phyloP scores from a whole-genome alignment of 1,140 invertebrate species.

The Drosophila parabipectinata region DNA sequence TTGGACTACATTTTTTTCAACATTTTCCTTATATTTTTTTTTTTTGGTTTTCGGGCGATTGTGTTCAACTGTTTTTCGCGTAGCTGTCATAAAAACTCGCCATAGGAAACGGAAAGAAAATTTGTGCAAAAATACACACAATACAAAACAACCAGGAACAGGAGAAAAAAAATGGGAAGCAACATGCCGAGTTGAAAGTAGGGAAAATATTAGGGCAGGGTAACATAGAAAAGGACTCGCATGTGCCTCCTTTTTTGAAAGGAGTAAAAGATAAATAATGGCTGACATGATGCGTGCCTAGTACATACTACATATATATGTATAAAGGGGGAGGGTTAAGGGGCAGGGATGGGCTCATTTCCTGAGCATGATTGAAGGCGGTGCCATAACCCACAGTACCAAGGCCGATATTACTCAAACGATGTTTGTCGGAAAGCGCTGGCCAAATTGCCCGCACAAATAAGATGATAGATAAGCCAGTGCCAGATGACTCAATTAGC shows the following conservation, averaged over 20 bases:
- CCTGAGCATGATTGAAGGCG: slow-evolving; percentile 66
- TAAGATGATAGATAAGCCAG: slow-evolving; percentile 65
- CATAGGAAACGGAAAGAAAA: slow-evolving; percentile 66
- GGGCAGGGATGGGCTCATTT: slow-evolving; percentile 30
- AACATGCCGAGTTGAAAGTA: slow-evolving; percentile 53
- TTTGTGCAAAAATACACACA: slow-evolving; percentile 58
- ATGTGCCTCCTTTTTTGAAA: slow-evolving; percentile 50
- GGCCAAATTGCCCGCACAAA: slow-evolving; percentile 41
- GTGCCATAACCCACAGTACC: slow-evolving; percentile 58
- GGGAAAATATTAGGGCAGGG: neutral
- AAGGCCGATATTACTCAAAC: slow-evolving; percentile 50
- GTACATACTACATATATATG: slow-evolving; percentile 24
- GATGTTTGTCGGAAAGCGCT: slow-evolving; percentile 25
- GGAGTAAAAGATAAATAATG: slow-evolving; percentile 79
- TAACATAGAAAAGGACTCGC: slow-evolving; percentile 13
- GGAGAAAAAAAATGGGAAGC: slow-evolving; percentile 22
- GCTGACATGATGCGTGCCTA: slow-evolving; percentile 62
- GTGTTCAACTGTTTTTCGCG: slow-evolving; percentile 43
- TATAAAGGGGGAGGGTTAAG: neutral
- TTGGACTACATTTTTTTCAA: slow-evolving; percentile 21
- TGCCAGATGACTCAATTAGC: slow-evolving; percentile 71
- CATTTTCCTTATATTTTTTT: slow-evolving; percentile 22
- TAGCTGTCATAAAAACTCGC: slow-evolving; percentile 79
- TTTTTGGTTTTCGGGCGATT: slow-evolving; percentile 8
- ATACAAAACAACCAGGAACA: slow-evolving; percentile 2